These are phyloP conservation scores for Corvus hawaiiensis DNA, from an alignment of 2,113 vertebrate genomes.

Conservation along the genomic window DNA sequence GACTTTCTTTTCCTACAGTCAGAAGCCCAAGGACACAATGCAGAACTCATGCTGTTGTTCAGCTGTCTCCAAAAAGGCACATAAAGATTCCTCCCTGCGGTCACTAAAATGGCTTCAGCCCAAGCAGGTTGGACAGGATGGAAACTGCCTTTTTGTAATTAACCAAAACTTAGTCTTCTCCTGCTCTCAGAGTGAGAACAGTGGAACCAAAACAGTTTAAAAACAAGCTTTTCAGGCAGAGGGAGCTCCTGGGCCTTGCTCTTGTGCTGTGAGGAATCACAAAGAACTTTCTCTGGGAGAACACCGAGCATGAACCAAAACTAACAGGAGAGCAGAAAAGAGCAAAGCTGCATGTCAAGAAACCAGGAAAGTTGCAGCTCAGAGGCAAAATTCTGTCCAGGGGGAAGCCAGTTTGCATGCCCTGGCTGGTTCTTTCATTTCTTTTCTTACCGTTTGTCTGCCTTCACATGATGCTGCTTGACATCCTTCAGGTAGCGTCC, in stretches of 20 bases:
- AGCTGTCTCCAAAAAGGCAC: background rate
- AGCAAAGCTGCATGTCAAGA: background rate
- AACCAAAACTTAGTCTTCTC: background rate
- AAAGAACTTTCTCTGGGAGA: background rate
- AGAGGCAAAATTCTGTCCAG: background rate
- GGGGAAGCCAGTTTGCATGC: background rate
- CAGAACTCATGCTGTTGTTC: background rate
- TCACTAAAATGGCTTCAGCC: background rate
- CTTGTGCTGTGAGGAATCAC: background rate
- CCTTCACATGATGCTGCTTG: slow-evolving; percentile 88
- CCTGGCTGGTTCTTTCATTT: background rate
- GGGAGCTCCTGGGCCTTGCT: background rate
- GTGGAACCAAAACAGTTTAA: background rate
- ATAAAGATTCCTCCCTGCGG: background rate
- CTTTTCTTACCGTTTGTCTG: slow-evolving; percentile 87
- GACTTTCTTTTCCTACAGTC: background rate
- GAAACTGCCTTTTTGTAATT: background rate
- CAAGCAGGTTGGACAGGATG: background rate
- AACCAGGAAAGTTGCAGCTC: background rate
- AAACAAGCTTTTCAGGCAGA: background rate
- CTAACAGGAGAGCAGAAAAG: background rate
- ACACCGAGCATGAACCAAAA: background rate
- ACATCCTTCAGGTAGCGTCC: slow-evolving; percentile 94
- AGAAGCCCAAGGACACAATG: background rate
- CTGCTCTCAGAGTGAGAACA: background rate